phyloP scores from a whole-genome alignment of 2,113 vertebrate species.

The Orycteropus afer region DNA sequence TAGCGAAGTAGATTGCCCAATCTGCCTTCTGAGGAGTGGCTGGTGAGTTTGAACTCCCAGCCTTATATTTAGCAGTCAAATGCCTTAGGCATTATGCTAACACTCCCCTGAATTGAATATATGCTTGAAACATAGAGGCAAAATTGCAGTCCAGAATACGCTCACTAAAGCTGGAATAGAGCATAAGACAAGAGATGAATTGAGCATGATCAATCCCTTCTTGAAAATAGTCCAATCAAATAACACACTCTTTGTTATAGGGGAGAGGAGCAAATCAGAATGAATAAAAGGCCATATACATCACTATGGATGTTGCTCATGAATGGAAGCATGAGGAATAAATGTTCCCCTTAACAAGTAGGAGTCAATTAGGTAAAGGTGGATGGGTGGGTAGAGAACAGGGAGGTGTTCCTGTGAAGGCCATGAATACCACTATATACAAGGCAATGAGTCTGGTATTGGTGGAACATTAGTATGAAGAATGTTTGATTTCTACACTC shows the following conservation, averaged over 20 bases:
- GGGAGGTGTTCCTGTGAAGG: neutral
- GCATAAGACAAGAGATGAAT: neutral
- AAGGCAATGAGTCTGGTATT: neutral
- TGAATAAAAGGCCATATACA: neutral
- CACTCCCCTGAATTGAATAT: neutral
- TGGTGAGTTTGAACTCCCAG: no score
- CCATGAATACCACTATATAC: fast-evolving
- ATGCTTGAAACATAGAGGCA: neutral
- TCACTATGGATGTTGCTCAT: neutral
- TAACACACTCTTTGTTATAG: neutral
- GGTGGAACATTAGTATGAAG: fast-evolving
- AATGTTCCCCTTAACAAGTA: neutral
- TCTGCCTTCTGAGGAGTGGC: no score
- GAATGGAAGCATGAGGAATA: neutral
- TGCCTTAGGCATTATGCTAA: no score
- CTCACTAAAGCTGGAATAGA: neutral
- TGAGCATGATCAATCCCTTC: neutral
- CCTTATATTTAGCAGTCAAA: no score
- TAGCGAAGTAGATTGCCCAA: no score
- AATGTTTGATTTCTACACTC: neutral
- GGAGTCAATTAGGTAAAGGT: neutral
- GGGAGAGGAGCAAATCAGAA: neutral
- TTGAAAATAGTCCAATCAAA: neutral
- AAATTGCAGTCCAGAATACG: neutral
- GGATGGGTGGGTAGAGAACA: neutral